These are phyloP conservation scores for Heteropelma amictum DNA, from an alignment of 2,888 invertebrate species.

Conservation along the genomic window DNA sequence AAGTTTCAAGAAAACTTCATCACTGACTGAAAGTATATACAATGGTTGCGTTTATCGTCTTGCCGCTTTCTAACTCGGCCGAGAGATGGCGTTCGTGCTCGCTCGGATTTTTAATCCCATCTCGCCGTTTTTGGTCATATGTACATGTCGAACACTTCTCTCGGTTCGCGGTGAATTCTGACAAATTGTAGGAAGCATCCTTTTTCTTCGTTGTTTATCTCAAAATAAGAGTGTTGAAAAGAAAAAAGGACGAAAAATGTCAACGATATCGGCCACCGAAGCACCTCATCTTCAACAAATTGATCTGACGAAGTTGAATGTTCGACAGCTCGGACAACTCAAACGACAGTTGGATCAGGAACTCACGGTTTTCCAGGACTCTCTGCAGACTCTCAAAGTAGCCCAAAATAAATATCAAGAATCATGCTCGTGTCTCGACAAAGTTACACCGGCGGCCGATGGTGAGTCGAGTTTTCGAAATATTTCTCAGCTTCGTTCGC, in stretches of 20 bases:
- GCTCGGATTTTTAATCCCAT: slow-evolving; percentile 1
- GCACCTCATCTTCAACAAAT: slow-evolving; percentile 86
- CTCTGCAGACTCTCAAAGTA: slow-evolving; percentile 91
- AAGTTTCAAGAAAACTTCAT: not conserved
- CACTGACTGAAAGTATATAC: not conserved
- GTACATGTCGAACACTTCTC: slow-evolving; percentile 40
- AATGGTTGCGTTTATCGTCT: not conserved
- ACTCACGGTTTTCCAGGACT: slow-evolving; percentile 92
- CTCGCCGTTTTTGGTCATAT: slow-evolving; percentile 54
- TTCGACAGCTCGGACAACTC: slow-evolving; percentile 89
- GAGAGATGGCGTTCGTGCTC: slow-evolving; percentile 18
- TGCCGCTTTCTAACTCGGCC: not conserved
- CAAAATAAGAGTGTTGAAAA: no score
- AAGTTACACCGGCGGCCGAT: slow-evolving; percentile 86
- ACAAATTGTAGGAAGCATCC: not conserved
- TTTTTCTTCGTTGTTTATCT: not conserved
- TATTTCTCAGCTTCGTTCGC: no score
- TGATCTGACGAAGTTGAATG: slow-evolving; percentile 88
- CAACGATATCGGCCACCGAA: slow-evolving; percentile 82
- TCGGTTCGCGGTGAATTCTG: slow-evolving; percentile 13
- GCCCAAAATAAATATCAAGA: slow-evolving; percentile 94
- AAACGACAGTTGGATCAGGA: slow-evolving; percentile 96
- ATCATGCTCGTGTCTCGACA: slow-evolving; percentile 90
- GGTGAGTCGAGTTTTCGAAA: slow-evolving; percentile 76
- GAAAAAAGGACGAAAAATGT: no score